phyloP scores from a whole-genome alignment of 2,797 vertebrate genomes.

The Epinephelus coioides region DNA sequence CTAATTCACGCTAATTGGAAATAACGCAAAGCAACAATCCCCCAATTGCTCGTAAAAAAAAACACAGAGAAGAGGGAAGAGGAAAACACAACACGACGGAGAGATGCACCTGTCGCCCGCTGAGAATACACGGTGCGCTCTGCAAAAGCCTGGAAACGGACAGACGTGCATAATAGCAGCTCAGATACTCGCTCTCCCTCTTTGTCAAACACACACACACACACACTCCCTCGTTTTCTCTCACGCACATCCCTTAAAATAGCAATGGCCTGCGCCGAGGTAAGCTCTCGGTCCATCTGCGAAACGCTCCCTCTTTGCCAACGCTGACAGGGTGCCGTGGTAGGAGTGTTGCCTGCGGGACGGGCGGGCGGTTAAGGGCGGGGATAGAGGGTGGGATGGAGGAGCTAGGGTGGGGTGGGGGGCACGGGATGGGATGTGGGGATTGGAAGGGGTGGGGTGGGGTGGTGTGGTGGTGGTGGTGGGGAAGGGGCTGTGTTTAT shows the following conservation, averaged over 20 bases:
- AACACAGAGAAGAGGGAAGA: neutral
- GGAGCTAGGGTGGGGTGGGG: neutral
- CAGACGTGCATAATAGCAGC: conserved; percentile 33
- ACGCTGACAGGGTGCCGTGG: conserved; percentile 23
- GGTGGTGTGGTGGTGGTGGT: neutral
- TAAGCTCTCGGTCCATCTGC: conserved; percentile 67
- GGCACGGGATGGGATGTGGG: conserved; percentile 19
- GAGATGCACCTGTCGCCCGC: conserved; percentile 78
- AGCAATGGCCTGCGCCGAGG: conserved; percentile 59
- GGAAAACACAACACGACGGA: conserved; percentile 4
- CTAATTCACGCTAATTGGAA: conserved; percentile 63
- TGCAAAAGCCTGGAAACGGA: conserved; percentile 50
- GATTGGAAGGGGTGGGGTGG: conserved; percentile 28
- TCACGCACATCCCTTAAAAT: conserved; percentile 66
- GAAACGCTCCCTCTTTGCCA: conserved; percentile 44
- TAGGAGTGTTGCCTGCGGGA: conserved; percentile 68
- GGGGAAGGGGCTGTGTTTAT: conserved; percentile 58
- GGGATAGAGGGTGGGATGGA: conserved; percentile 58
- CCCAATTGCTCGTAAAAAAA: conserved; percentile 16
- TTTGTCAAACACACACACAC: neutral
- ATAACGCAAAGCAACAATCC: conserved; percentile 33
- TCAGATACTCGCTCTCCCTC: conserved; percentile 3
- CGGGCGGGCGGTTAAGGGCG: conserved; percentile 73
- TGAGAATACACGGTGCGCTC: conserved; percentile 68
- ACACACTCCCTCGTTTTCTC: conserved; percentile 8